Percentiles rank a stretch among this genome's conserved stretches.
phyloP scores from a whole-genome alignment of 2,797 vertebrate genomes.

The Myotis daubentonii region DNA sequence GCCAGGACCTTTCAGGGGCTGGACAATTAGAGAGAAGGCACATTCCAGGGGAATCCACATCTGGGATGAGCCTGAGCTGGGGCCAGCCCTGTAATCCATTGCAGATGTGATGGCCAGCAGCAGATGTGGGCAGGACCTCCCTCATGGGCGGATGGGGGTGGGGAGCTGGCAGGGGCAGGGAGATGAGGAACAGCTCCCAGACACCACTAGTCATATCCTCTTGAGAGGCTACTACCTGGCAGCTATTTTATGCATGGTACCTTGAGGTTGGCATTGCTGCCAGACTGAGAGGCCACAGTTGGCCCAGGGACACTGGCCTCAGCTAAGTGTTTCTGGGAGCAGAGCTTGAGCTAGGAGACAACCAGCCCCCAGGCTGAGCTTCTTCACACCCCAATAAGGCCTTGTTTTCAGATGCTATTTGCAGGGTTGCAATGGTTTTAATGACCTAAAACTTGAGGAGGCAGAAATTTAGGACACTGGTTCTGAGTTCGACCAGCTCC shows the following conservation, averaged over 20 bases:
- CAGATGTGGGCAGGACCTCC: slow-evolving; percentile 74
- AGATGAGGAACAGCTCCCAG: slow-evolving; percentile 51
- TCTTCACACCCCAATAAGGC: background rate
- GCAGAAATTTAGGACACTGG: background rate
- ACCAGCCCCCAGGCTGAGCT: background rate
- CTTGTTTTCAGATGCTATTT: slow-evolving; percentile 35
- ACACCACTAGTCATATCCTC: slow-evolving; percentile 40
- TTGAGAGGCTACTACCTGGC: slow-evolving; percentile 54
- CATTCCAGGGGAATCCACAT: slow-evolving; percentile 82
- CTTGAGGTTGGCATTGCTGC: background rate
- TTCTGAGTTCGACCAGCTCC: background rate
- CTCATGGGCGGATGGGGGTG: slow-evolving; percentile 25
- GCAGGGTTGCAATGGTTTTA: background rate
- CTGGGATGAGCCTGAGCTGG: slow-evolving; percentile 71
- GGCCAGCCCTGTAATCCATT: slow-evolving; percentile 79
- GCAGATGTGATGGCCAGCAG: slow-evolving; percentile 79
- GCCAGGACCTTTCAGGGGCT: slow-evolving; percentile 66
- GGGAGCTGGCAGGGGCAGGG: background rate
- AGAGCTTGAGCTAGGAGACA: background rate
- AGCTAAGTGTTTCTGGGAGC: slow-evolving; percentile 44
- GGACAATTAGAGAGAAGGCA: slow-evolving; percentile 71
- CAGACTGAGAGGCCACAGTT: background rate
- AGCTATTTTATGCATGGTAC: background rate
- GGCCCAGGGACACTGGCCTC: background rate
- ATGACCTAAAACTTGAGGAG: slow-evolving; percentile 12